phyloP scores from a whole-genome alignment of 1,140 invertebrate species.

The Lycorma delicatula region DNA sequence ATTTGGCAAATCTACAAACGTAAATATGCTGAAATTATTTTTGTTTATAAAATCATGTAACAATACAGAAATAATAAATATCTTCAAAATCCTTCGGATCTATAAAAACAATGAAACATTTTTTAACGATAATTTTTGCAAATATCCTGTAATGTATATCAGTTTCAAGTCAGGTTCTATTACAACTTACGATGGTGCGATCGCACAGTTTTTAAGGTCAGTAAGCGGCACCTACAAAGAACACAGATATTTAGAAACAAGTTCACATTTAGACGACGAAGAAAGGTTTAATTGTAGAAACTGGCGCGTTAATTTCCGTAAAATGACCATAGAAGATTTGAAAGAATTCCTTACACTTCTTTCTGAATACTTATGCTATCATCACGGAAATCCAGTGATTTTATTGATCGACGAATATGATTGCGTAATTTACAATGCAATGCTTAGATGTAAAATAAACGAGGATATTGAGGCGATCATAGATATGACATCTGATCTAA shows the following conservation, averaged over 20 bases:
- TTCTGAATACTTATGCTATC: background rate
- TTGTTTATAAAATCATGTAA: background rate
- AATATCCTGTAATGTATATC: background rate
- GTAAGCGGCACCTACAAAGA: background rate
- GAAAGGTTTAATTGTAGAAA: background rate
- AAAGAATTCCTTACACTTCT: background rate
- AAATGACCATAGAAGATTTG: background rate
- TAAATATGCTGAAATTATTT: constrained; percentile 5
- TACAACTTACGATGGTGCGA: background rate
- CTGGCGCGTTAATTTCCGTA: no score
- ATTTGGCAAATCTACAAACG: constrained; percentile 7
- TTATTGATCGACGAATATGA: constrained; percentile 1
- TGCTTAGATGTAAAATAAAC: background rate
- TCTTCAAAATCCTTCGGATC: no score
- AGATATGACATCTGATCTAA: no score
- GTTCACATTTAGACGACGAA: background rate
- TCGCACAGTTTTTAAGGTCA: background rate
- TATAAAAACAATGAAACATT: background rate
- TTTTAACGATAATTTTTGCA: background rate
- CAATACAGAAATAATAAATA: background rate
- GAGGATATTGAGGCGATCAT: background rate
- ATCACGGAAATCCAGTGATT: background rate
- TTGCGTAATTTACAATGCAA: no score
- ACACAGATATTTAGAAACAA: background rate
- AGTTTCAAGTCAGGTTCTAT: background rate